Evolutionary conservation across 2,797 vertebrate species (phyloP).

Genomic region (Spea hammondii): DNA sequence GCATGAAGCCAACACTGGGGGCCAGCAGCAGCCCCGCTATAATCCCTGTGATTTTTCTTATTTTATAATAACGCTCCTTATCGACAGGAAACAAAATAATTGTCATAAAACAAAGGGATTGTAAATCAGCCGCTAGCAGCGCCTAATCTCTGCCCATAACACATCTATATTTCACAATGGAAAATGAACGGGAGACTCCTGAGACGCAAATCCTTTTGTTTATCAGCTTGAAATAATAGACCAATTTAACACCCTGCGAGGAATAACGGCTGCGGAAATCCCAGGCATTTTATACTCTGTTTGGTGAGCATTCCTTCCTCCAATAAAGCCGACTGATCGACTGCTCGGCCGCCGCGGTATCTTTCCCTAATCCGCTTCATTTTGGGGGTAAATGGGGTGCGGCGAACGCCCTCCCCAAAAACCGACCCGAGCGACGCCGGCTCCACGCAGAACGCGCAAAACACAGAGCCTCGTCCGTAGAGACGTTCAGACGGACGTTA

Average conservation of each 20-base stretch:
- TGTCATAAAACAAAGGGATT: conserved; percentile 34
- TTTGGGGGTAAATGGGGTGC: conserved; percentile 3
- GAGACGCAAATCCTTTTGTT: conserved; percentile 31
- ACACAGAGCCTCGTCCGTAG: too few species aligned
- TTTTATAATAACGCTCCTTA: too few species aligned
- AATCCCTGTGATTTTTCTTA: too few species aligned
- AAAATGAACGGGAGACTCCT: conserved; percentile 37
- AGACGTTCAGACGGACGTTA: too few species aligned
- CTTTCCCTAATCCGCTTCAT: conserved; percentile 43
- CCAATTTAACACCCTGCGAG: conserved; percentile 40
- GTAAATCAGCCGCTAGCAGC: conserved; percentile 34
- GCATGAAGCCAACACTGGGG: too few species aligned
- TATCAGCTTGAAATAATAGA: conserved; percentile 48
- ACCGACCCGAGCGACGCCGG: too few species aligned
- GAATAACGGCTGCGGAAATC: conserved; percentile 38
- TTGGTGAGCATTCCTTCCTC: conserved; percentile 17
- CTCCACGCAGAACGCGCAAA: too few species aligned
- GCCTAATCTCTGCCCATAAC: conserved; percentile 12
- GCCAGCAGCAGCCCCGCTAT: too few species aligned
- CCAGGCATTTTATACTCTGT: conserved; percentile 30
- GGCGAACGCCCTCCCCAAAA: too few species aligned
- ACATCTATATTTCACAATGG: conserved; percentile 43
- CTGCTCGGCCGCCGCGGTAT: conserved; percentile 24
- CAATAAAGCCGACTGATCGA: conserved; percentile 38
- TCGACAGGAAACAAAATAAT: background rate